Percentiles rank a stretch among this genome's conserved stretches.
Conservation (phyloP, 2,888 invertebrate genomes). For the Drosophila atripex region DNA sequence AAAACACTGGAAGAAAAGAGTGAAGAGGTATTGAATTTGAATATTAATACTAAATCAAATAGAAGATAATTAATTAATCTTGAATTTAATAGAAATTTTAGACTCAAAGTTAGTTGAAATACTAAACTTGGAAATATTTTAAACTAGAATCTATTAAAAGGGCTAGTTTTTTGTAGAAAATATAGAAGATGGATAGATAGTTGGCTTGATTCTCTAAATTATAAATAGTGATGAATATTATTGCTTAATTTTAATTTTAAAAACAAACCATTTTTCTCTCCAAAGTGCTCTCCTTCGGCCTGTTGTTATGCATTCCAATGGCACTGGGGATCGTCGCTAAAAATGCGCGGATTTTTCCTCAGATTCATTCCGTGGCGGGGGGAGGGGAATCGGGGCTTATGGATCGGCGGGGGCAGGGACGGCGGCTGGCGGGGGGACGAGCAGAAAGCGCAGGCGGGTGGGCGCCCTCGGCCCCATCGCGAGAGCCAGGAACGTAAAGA, state of each 20-base stretch:
- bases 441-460: constrained; percentile 75
- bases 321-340: constrained; percentile 63
- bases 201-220: no score
- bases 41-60: no score
- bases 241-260: no score
- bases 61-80: no score
- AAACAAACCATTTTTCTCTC: not conserved
- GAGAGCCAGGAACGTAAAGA: constrained; percentile 67
- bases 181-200: no score
- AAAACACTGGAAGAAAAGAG: not conserved
- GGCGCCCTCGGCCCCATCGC: constrained; percentile 72
- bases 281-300: constrained; percentile 31
- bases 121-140: no score
- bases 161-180: no score
- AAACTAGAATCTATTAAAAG: no score
- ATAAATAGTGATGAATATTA: no score
- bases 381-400: not conserved
- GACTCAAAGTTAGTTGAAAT: no score
- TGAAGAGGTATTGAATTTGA: no score
- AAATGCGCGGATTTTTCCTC: constrained; percentile 66
- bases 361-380: constrained; percentile 1
- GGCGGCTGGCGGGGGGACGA: constrained; percentile 6
- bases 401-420: not conserved
- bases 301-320: constrained; percentile 72
- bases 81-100: no score